Evolutionary conservation across 2,888 invertebrate species (phyloP).

Genomic region (Lydus trimaculatus): DNA sequence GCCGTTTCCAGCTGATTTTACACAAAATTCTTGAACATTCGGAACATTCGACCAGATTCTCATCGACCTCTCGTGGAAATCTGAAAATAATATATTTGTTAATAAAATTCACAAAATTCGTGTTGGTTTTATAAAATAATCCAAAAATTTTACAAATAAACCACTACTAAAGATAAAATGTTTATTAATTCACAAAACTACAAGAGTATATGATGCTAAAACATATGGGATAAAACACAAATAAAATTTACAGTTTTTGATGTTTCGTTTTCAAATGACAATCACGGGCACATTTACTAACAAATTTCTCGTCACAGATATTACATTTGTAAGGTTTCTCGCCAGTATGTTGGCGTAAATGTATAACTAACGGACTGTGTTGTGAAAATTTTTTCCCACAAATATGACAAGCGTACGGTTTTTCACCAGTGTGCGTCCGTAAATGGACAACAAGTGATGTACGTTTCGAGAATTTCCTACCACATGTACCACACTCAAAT

Average conservation of each 20-base stretch:
- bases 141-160: background rate
- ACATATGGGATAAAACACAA: background rate
- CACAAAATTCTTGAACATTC: background rate
- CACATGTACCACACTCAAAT: conserved; percentile 58
- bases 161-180: background rate
- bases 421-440: background rate
- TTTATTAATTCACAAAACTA: background rate
- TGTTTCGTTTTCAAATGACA: background rate
- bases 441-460: background rate
- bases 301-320: conserved; percentile 34
- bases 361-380: conserved; percentile 64
- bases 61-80: background rate
- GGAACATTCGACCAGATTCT: background rate
- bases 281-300: conserved; percentile 1
- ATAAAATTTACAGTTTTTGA: background rate
- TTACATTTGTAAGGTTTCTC: no score
- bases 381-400: conserved; percentile 65
- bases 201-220: background rate
- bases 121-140: background rate
- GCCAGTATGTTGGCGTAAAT: conserved; percentile 47
- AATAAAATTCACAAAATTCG: background rate
- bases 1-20: conserved; percentile 57
- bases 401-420: conserved; percentile 39
- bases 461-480: conserved; percentile 47
- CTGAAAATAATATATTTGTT: background rate